These are phyloP conservation scores for Myotis findleyi DNA, from an alignment of 2,797 vertebrate species.

Conservation along the genomic window DNA sequence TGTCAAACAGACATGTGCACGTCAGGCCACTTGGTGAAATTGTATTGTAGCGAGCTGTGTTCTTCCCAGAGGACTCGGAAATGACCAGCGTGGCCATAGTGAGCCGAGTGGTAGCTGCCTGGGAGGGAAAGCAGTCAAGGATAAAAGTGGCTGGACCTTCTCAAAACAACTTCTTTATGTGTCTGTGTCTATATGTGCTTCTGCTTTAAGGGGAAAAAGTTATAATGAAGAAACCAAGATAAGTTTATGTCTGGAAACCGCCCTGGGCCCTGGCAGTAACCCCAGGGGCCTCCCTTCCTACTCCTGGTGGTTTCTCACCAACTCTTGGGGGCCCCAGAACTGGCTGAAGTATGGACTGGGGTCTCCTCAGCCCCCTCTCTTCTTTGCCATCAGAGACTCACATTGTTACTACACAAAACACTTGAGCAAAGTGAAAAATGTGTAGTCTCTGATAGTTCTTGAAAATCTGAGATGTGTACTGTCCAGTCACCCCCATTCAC, in stretches of 20 bases:
- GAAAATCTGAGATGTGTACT: not conserved
- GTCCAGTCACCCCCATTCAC: not conserved
- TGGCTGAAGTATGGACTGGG: not conserved
- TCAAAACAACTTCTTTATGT: not conserved
- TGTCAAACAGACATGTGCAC: not conserved
- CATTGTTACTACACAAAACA: too few species aligned
- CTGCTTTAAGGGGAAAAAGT: not conserved
- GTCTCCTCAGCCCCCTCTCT: not conserved
- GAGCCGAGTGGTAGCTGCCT: not conserved
- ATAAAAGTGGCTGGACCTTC: not conserved
- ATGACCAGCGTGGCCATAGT: not conserved
- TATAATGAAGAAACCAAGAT: not conserved
- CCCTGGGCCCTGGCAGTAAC: not conserved
- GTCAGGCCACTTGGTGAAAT: not conserved
- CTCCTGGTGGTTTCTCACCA: not conserved
- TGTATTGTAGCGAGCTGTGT: not conserved
- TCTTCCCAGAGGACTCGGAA: not conserved
- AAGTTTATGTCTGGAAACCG: not conserved
- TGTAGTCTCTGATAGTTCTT: not conserved
- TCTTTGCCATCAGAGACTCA: not conserved
- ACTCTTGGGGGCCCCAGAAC: not conserved
- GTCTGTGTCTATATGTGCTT: not conserved
- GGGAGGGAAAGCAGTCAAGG: not conserved
- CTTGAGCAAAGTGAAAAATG: too few species aligned
- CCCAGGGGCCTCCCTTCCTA: not conserved